Percentiles rank a stretch among this genome's conserved stretches.
These are phyloP conservation scores for Drosophila teissieri DNA, from an alignment of 1,140 invertebrate species.

Conservation along the genomic window DNA sequence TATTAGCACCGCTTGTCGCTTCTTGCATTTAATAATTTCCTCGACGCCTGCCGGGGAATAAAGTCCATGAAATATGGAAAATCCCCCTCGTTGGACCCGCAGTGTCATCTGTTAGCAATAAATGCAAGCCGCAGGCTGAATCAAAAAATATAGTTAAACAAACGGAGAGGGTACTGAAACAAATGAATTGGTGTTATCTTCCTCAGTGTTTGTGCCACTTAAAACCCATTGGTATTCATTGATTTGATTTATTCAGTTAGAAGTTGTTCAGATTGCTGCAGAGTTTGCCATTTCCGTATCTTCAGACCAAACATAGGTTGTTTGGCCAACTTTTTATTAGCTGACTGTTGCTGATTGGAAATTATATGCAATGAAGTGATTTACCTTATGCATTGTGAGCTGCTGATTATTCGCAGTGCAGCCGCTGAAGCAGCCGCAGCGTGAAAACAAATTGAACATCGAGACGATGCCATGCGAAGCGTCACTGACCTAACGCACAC, in stretches of 20 bases:
- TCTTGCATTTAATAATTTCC: constrained; percentile 5
- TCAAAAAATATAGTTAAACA: constrained; percentile 40
- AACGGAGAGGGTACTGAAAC: constrained; percentile 25
- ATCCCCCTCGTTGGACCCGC: background rate
- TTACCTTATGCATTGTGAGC: background rate
- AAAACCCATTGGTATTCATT: no score
- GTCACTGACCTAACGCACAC: constrained; percentile 78
- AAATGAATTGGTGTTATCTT: background rate
- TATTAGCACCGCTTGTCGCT: background rate
- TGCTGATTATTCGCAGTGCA: background rate
- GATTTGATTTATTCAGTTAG: no score
- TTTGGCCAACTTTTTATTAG: no score
- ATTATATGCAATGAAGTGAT: background rate
- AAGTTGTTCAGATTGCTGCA: no score
- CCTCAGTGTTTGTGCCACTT: no score
- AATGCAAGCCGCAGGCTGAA: constrained; percentile 44
- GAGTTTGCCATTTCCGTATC: no score
- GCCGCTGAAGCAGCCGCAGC: constrained; percentile 50
- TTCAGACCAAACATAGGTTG: no score
- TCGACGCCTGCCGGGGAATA: background rate
- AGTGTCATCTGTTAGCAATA: constrained; percentile 68
- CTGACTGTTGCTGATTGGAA: no score
- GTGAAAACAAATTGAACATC: constrained; percentile 51
- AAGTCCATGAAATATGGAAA: constrained; percentile 10
- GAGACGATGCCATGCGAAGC: constrained; percentile 38